Conservation (phyloP, 2,113 vertebrate genomes). For the Ovibos moschatus region DNA sequence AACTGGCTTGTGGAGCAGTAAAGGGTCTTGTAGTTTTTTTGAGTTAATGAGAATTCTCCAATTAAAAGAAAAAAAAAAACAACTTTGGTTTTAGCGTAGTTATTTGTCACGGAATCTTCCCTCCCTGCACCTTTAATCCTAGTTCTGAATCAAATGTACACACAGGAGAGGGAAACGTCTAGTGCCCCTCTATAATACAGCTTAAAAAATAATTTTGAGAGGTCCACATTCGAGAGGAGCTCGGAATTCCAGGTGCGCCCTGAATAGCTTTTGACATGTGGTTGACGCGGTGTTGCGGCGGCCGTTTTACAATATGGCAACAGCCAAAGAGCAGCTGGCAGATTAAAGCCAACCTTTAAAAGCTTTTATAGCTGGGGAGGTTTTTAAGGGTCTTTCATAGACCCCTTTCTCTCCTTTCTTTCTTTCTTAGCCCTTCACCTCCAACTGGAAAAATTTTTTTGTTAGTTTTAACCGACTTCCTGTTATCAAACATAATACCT, state of each 20-base stretch:
- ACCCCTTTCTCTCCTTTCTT: slow-evolving; percentile 40
- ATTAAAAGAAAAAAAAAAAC: neutral
- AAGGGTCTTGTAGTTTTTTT: neutral
- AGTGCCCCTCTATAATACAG: neutral
- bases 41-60: neutral
- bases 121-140: neutral
- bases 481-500: slow-evolving; percentile 21
- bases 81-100: neutral
- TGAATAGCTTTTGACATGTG: slow-evolving; percentile 49
- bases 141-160: neutral
- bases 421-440: neutral
- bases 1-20: neutral
- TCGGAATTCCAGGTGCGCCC: slow-evolving; percentile 57
- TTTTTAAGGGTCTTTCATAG: slow-evolving; percentile 51
- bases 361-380: slow-evolving; percentile 23
- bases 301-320: slow-evolving; percentile 38
- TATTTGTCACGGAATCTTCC: neutral
- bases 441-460: slow-evolving; percentile 34
- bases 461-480: slow-evolving; percentile 47
- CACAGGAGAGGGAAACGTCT: neutral
- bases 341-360: slow-evolving; percentile 69
- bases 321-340: slow-evolving; percentile 74
- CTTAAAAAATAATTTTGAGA: neutral
- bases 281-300: neutral
- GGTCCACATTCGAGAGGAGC: slow-evolving; percentile 14